phyloP scores from a whole-genome alignment of 2,888 invertebrate species.

The Agrochola macilenta region DNA sequence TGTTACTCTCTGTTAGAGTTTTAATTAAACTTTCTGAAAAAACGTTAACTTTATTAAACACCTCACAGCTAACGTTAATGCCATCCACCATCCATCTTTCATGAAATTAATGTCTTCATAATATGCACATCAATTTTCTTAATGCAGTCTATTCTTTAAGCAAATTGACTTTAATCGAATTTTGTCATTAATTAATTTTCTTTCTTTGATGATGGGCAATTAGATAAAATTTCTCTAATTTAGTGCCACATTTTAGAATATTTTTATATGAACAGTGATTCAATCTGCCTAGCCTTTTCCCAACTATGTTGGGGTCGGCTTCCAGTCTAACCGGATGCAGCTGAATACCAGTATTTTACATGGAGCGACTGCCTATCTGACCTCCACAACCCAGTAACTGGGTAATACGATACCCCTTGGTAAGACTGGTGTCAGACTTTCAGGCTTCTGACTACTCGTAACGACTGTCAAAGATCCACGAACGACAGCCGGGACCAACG shows the following conservation, averaged over 20 bases:
- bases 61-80: constrained; percentile 1
- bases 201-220: not conserved
- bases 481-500: too few relatives aligned
- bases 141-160: constrained; percentile 28
- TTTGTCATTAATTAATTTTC: constrained; percentile 14
- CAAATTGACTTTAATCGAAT: constrained; percentile 22
- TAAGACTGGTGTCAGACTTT: too few relatives aligned
- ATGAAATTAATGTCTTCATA: constrained; percentile 21
- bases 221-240: not conserved
- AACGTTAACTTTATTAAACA: constrained; percentile 1
- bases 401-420: too few relatives aligned
- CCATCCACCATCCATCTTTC: constrained; percentile 24
- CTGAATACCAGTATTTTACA: too few relatives aligned
- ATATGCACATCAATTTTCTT: constrained; percentile 44
- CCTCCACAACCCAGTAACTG: too few relatives aligned
- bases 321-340: too few relatives aligned
- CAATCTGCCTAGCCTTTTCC: too few relatives aligned
- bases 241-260: not conserved
- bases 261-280: too few relatives aligned
- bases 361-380: too few relatives aligned
- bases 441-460: too few relatives aligned
- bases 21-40: not conserved
- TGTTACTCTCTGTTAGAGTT: not conserved
- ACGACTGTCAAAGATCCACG: too few relatives aligned
- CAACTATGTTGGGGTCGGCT: too few relatives aligned